Evolutionary conservation across 2,113 vertebrate species (phyloP).

Genomic region (Rhadina sibilatrix): DNA sequence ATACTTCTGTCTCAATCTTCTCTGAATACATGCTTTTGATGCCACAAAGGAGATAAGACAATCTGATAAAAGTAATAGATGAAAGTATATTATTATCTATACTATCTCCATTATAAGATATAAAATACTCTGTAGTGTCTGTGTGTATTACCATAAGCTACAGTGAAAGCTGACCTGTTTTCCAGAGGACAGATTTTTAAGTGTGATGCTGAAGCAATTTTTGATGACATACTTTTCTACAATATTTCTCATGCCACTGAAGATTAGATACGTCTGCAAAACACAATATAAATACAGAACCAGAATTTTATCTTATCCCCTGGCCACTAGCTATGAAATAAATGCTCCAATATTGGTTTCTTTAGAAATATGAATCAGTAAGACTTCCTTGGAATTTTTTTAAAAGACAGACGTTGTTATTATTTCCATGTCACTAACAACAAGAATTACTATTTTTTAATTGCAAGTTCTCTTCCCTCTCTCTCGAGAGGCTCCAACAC

Average conservation of each 20-base stretch:
- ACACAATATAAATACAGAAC: constrained; percentile 65
- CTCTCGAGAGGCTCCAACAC: neutral
- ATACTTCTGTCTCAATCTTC: constrained; percentile 40
- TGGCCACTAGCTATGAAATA: constrained; percentile 53
- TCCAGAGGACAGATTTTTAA: constrained; percentile 68
- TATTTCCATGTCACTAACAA: neutral
- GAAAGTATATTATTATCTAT: constrained; percentile 59
- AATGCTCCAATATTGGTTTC: constrained; percentile 47
- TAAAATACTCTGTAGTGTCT: constrained; percentile 28
- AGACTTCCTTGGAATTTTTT: constrained; percentile 6
- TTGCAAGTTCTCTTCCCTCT: neutral
- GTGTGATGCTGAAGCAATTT: constrained; percentile 64
- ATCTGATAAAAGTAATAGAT: constrained; percentile 65
- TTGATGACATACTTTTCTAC: constrained; percentile 49
- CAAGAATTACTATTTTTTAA: constrained; percentile 31
- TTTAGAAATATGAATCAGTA: constrained; percentile 37
- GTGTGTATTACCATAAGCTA: constrained; percentile 49
- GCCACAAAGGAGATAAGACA: constrained; percentile 35
- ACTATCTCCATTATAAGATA: constrained; percentile 53
- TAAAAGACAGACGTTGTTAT: neutral
- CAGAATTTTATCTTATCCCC: constrained; percentile 64
- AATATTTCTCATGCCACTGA: constrained; percentile 61
- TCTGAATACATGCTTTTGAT: constrained; percentile 57
- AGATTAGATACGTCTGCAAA: constrained; percentile 69
- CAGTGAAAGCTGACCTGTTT: constrained; percentile 64